Base-by-base conservation (phyloP, 2,888 invertebrate genomes). In the Eupelmus urozonus region DNA sequence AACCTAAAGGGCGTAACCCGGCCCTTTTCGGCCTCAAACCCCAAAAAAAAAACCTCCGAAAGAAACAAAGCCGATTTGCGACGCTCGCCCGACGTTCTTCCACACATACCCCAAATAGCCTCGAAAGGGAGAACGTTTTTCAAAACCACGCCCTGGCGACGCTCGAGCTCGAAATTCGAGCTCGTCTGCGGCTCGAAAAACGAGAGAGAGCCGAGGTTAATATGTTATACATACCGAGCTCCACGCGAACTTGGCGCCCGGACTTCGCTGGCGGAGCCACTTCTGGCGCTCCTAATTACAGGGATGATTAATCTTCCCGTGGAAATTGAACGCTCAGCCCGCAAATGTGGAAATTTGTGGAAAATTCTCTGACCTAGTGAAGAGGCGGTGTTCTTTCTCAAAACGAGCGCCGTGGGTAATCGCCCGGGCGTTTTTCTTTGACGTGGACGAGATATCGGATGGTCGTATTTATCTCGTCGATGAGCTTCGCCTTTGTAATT, bases 141-240 rank as follows among this genome's bases (percentile, higher is more conserved):
- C n/a, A 11, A 25, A 18, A n/a, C 81, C 82, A 81, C 82, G 82
- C 81, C 81, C 78, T 76, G 82, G 81, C 79, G 78, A 75, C 76
- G 49, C 25, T 45, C 67, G 81, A 81, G 49, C 25, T 45, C 67
- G 81, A 81, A 82, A 82, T 79, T 75, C 78, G 81, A 80, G 40
- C 11, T 23, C 76, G 67, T 51, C 67, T 65, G 63, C n/a, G 23
- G 0, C 34, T 1, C 5, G 20, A 53, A 18, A n/a, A 34, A 53
- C 53, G 62, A 71, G 34, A 63, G 62, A 71, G 34, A 63, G 11
- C 25, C 11, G 29, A 57, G 57, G 69, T 66, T 60, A n/a, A n/a
- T n/a, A 34, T 20, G 49, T 66, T 45, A 20, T 23, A 40, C 16
- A 20, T 23, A 40, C 16, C 42, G 55, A 42, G 25, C 13, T 34